phyloP scores from a whole-genome alignment of 2,888 invertebrate species.

The Listrodromus nycthemerus region DNA sequence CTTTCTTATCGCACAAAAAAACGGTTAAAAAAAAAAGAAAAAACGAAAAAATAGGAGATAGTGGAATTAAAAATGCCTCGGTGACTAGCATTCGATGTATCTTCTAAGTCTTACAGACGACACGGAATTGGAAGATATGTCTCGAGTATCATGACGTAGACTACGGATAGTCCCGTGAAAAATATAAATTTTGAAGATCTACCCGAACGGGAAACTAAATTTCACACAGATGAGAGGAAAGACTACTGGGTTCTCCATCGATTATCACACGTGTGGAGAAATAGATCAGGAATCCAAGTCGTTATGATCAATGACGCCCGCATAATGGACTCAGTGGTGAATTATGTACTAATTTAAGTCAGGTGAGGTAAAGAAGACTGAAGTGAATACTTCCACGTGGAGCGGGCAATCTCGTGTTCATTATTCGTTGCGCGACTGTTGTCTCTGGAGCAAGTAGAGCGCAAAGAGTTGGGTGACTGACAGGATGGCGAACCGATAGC shows the following conservation, averaged over 20 bases:
- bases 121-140: neutral
- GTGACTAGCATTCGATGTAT: slow-evolving; percentile 27
- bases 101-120: neutral
- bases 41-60: slow-evolving; percentile 11
- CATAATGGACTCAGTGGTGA: slow-evolving; percentile 55
- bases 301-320: slow-evolving; percentile 56
- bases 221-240: neutral
- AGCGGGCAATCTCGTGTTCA: slow-evolving; percentile 50
- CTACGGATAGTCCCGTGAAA: neutral
- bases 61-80: slow-evolving; percentile 40
- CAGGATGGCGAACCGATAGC: neutral
- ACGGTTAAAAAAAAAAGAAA: neutral
- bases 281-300: slow-evolving; percentile 8
- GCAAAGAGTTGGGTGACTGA: neutral
- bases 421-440: slow-evolving; percentile 26
- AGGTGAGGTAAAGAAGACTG: neutral
- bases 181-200: neutral
- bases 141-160: neutral
- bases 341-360: slow-evolving; percentile 52
- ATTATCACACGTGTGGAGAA: slow-evolving; percentile 10
- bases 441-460: neutral
- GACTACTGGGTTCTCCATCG: slow-evolving; percentile 31
- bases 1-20: slow-evolving; percentile 11
- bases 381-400: neutral
- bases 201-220: neutral